Base-by-base conservation (phyloP, 2,113 vertebrate genomes). In the Pica pica region DNA sequence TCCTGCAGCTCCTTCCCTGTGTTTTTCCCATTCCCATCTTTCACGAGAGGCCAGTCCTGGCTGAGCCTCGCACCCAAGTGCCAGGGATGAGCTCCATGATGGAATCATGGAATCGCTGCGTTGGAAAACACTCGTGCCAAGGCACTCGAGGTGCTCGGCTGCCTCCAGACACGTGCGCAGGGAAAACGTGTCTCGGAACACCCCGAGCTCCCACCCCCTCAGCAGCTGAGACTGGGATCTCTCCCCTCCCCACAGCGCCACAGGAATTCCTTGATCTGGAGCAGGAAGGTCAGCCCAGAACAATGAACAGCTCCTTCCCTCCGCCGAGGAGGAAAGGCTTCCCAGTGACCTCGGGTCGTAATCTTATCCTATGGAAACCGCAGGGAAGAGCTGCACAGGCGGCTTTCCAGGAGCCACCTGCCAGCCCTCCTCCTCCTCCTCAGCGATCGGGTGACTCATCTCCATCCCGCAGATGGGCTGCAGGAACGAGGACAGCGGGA, bases 201-300 rank as follows among this genome's bases (percentile, higher is more conserved):
- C 16, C 41, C 42, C 0, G 4, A 76, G 79, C 87, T 35, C 53
- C 37, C 93, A 81, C 87, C 83, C 87, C 93, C 87, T 86, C 89
- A 35, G 71, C 87, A 92, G 63, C 80, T 41, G 71, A 65, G 60
- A 3, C 28, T 9, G 42, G 56, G 55, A 77, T 69, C 37, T 18
- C 10, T 39, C 91, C 76, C 46, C 67, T 76, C 73, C 63, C 64
- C 27, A 24, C 77, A 27, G 23, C 4, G 1, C 77, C 6, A 1
- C 24, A 87, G 84, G 64, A 89, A 65, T 35, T n/a, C 85, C 78
- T 84, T 22, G 47, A 57, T 84, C 12, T 84, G 9, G 28, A 70
- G 94, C 90, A 81, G 92, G 77, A 95, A 91, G 85, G 90, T 77
- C 94, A 92, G 65, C 11, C 24, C 80, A 61, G 77, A 93, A 78